phyloP scores from a whole-genome alignment of 2,797 vertebrate species.

The Aselliscus stoliczkanus region DNA sequence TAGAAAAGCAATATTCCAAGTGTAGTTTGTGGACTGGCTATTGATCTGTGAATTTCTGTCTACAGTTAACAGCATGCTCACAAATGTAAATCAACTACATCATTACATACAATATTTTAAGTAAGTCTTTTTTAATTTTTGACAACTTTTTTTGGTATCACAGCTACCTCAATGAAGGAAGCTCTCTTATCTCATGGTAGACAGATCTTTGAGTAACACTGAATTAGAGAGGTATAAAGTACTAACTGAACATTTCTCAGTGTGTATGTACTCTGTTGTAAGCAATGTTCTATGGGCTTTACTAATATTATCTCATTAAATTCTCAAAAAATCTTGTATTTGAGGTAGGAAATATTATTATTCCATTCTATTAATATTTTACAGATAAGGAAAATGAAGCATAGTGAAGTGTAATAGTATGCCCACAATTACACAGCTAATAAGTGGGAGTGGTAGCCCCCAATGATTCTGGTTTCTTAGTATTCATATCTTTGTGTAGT shows the following conservation, averaged over 20 bases:
- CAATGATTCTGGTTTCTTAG: too few species aligned
- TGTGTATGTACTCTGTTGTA: neutral
- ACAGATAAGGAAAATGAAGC: neutral
- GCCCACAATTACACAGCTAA: neutral
- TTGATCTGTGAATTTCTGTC: neutral
- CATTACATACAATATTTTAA: neutral
- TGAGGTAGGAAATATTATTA: neutral
- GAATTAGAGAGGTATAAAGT: neutral
- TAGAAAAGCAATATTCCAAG: neutral
- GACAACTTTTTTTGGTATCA: neutral
- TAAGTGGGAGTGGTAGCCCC: neutral
- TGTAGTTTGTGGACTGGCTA: neutral
- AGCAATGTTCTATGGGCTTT: neutral
- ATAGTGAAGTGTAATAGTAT: neutral
- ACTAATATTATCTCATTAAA: neutral
- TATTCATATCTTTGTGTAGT: rapidly evolving
- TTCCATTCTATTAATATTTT: neutral
- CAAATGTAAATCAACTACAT: neutral
- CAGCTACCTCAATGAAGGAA: neutral
- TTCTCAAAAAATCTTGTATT: neutral
- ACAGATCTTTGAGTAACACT: neutral
- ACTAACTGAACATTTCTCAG: neutral
- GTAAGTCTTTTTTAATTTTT: neutral
- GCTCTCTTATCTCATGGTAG: neutral
- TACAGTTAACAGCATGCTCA: neutral